Percentiles rank a stretch among this genome's conserved stretches.
phyloP scores from a whole-genome alignment of 2,888 invertebrate genomes.

The Pachymerium ferrugineum region DNA sequence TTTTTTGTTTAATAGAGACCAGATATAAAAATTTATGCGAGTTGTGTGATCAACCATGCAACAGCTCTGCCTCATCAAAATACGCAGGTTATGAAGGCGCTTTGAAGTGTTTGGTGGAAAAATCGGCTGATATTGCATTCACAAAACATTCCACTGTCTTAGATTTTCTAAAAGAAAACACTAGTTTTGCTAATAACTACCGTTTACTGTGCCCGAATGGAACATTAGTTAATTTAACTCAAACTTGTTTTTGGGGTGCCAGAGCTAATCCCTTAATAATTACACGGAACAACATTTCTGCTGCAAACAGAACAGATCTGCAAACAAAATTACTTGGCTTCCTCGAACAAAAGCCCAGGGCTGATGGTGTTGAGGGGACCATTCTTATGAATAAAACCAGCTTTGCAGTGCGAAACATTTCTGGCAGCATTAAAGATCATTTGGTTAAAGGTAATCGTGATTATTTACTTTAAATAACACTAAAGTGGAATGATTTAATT shows the following conservation, averaged over 20 bases:
- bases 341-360: neutral
- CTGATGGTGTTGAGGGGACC: neutral
- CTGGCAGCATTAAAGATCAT: neutral
- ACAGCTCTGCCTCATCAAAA: constrained; percentile 61
- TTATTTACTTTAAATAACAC: neutral
- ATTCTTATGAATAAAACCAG: neutral
- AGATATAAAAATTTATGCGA: constrained; percentile 33
- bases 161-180: constrained; percentile 58
- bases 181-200: constrained; percentile 36
- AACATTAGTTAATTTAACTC: neutral
- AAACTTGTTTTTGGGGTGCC: constrained; percentile 31
- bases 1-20: constrained; percentile 54
- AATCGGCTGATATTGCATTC: constrained; percentile 78
- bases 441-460: neutral
- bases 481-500: neutral
- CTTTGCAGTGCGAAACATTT: neutral
- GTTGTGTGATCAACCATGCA: constrained; percentile 47
- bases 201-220: constrained; percentile 32
- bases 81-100: constrained; percentile 84
- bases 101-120: constrained; percentile 70
- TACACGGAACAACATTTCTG: neutral
- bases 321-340: neutral
- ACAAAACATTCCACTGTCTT: constrained; percentile 74
- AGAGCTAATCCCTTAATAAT: constrained; percentile 25
- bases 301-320: neutral